These are phyloP conservation scores for Amiota mariae DNA, from an alignment of 2,888 invertebrate species.

Conservation along the genomic window DNA sequence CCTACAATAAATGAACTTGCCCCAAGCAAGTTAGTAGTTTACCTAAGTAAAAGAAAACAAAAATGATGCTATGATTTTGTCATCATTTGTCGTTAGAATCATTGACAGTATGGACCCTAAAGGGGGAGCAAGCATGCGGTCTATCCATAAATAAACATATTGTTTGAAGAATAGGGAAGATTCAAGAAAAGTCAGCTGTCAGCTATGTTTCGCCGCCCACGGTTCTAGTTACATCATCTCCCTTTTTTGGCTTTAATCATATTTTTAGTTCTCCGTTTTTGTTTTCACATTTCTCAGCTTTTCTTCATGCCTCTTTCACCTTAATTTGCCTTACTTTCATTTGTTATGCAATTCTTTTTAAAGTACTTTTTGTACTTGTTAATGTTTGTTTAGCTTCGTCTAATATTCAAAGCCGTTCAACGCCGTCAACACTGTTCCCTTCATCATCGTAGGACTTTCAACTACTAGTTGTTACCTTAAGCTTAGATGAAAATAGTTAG, in stretches of 20 bases:
- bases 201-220: not conserved
- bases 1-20: too few relatives aligned
- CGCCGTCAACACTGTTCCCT: not conserved
- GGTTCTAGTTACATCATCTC: not conserved
- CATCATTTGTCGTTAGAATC: constrained; percentile 40
- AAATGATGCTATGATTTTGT: constrained; percentile 35
- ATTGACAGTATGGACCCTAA: too few relatives aligned
- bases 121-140: too few relatives aligned
- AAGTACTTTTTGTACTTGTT: constrained; percentile 29
- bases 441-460: not conserved
- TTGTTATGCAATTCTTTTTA: constrained; percentile 34
- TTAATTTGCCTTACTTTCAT: constrained; percentile 14
- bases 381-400: constrained; percentile 19
- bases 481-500: constrained; percentile 5
- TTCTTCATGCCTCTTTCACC: not conserved
- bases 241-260: not conserved
- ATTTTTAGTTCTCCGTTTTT: not conserved
- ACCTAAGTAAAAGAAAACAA: too few relatives aligned
- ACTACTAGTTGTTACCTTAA: not conserved
- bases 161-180: too few relatives aligned
- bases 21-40: too few relatives aligned
- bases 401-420: not conserved
- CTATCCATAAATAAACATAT: constrained; percentile 3
- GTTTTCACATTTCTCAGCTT: not conserved
- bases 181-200: not conserved